These are phyloP conservation scores for Nibea albiflora DNA, from an alignment of 2,113 vertebrate species.

Conservation along the genomic window DNA sequence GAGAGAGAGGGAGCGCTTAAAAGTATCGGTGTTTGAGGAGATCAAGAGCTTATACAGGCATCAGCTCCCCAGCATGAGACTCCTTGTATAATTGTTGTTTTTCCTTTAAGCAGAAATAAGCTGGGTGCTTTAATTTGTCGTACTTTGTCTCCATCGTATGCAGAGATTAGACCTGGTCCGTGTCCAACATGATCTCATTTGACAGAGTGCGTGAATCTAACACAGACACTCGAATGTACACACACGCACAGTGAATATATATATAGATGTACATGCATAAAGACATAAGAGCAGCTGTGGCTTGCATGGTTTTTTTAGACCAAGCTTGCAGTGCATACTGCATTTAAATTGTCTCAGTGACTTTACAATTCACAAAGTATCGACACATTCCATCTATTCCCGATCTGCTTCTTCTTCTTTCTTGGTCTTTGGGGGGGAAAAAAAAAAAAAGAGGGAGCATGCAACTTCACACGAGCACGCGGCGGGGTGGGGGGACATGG, in stretches of 20 bases:
- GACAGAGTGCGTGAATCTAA: neutral
- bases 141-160: constrained; percentile 3
- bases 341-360: constrained; percentile 17
- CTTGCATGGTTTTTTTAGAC: neutral
- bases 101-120: constrained; percentile 21
- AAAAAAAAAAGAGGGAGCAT: neutral
- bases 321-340: neutral
- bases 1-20: constrained; percentile 1
- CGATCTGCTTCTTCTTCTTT: constrained; percentile 8
- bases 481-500: constrained; percentile 42
- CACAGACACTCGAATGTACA: neutral
- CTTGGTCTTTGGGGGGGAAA: constrained; percentile 12
- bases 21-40: constrained; percentile 24
- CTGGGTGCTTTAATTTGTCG: neutral
- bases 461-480: constrained; percentile 24
- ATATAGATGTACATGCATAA: neutral
- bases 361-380: constrained; percentile 6
- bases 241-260: too few relatives aligned
- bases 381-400: constrained; percentile 1
- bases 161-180: constrained; percentile 12
- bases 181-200: constrained; percentile 3
- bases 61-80: constrained; percentile 21
- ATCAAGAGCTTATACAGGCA: constrained; percentile 57
- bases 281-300: neutral
- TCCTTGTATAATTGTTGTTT: constrained; percentile 13